Base-by-base conservation (phyloP, 2,113 vertebrate species). In the Colius striatus region DNA sequence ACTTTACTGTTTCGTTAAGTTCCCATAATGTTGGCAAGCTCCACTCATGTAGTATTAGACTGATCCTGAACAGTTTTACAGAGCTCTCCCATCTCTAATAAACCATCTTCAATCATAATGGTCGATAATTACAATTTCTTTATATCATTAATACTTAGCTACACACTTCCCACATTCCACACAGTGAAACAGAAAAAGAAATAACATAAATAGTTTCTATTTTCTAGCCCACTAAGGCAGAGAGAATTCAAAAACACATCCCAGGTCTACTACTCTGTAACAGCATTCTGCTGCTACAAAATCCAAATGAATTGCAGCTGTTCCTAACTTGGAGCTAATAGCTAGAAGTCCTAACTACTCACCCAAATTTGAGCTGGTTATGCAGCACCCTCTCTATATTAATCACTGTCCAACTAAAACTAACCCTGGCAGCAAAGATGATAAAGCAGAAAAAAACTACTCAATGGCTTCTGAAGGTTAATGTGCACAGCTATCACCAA, bases 391-490 rank as follows among this genome's bases (percentile, higher is more conserved):
- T 96, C 74, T 96, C 47, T 88, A 3, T 74, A 92, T 97, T 96
- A 95, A 97, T 97, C 96, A 90, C 75, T 79, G 81, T 89, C 73
- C 96, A 93, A 92, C 96, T 96, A 97, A 96, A 97, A 96, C 84
- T 93, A 96, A 95, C 82, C 38, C 75, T 83, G 87, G 63, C 85
- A 94, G 74, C 61, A 95, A 84, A 79, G 83, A 95, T 61, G 74
- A 93, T 70, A 61, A 84, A 93, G 45, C 60, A 89, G 63, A 34
- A 87, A 34, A 32, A 71, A 54, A 41, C 25, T 25, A 18, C 4
- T 14, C 27, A 13, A 3, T 1, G 4, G 10, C 53, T 41, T 95
- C 67, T 96, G 78, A 95, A 97, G 95, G 91, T 96, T 95, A 96
- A 92, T 93, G 90, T 87, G 66, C 85, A 83, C 43, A 89, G 80